Base-by-base conservation (phyloP, 2,113 vertebrate genomes). In the Epinephelus moara region DNA sequence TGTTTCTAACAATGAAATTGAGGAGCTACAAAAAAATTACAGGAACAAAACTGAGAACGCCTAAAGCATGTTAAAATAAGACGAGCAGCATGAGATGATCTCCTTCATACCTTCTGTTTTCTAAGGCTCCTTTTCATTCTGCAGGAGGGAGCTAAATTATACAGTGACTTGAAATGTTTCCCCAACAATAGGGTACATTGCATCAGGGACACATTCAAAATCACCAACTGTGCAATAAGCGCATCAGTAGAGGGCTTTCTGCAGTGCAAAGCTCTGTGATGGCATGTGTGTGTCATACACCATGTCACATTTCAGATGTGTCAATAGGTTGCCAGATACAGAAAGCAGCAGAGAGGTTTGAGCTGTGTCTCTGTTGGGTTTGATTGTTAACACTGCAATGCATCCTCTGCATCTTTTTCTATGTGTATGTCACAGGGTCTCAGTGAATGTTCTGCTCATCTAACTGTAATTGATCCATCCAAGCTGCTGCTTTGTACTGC, bases 111-210 rank as follows among this genome's bases (percentile, higher is more conserved):
- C 21, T 70, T 62, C 5, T 21, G 18, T 68, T 77, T 78, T 77
- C 15, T 53, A 61, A 82, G 60, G 53, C 67, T 63, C 56, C 63
- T 75, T 40, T 77, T 82, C 62, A 63, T 79, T 72, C 66, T 74
- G 72, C 57, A 50, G 67, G 49, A 75, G 68, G 72, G 66, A 88
- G 68, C 57, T 63, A 68, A 70, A 78, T 77, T 76, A 82, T 75
- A 78, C 40, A 86, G 64, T 33, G 77, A 72, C 72, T 81, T 82
- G 68, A 75, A 84, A 86, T 88, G 75, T 83, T 85, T 88, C 71
- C 59, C 49, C 78, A 85, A 74, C 80, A 85, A 79, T 60, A 30
- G 64, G 37, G 1, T 37, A 33, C 81, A 19, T 86, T 89, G 87
- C 88, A 77, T 90, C 81, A 85, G 45, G 59, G 81, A 77, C 52